These are phyloP conservation scores for Leptogaster cylindrica DNA, from an alignment of 2,888 invertebrate species.

Conservation along the genomic window DNA sequence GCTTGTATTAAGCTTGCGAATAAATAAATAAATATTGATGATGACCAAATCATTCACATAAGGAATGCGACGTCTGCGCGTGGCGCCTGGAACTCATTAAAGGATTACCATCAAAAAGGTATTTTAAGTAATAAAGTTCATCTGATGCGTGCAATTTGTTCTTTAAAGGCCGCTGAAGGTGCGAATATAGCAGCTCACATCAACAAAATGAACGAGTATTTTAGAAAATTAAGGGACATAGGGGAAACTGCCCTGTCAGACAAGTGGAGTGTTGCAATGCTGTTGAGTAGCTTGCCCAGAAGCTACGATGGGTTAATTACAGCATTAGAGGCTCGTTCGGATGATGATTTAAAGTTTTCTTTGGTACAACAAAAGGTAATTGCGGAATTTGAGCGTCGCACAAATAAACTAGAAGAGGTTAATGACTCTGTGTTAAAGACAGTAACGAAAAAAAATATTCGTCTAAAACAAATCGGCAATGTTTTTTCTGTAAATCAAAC, in stretches of 20 bases:
- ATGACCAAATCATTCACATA: slow-evolving; percentile 39
- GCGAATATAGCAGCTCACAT: slow-evolving; percentile 44
- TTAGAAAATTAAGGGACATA: slow-evolving; percentile 35
- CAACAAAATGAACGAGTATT: slow-evolving; percentile 42
- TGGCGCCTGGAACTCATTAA: slow-evolving; percentile 31
- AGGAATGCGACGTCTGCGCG: slow-evolving; percentile 11
- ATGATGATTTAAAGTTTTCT: slow-evolving; percentile 32
- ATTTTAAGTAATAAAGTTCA: slow-evolving; percentile 44
- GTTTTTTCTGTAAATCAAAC: slow-evolving; percentile 46
- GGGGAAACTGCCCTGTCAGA: slow-evolving; percentile 25
- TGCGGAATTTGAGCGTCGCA: slow-evolving; percentile 43
- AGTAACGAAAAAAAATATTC: not conserved
- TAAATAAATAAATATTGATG: too few species aligned
- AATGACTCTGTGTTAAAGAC: not conserved
- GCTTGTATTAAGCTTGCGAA: too few species aligned
- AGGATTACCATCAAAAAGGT: slow-evolving; percentile 33
- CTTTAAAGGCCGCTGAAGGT: slow-evolving; percentile 43
- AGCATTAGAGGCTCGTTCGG: slow-evolving; percentile 44
- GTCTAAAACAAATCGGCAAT: too few species aligned
- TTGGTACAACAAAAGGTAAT: slow-evolving; percentile 42
- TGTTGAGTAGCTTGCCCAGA: slow-evolving; percentile 41
- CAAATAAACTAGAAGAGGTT: not conserved
- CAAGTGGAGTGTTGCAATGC: slow-evolving; percentile 29
- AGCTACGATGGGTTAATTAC: slow-evolving; percentile 46
- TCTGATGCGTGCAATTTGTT: slow-evolving; percentile 45